Evolutionary conservation across 2,113 vertebrate species (phyloP).

Genomic region (Tenebrosternarchus preto): DNA sequence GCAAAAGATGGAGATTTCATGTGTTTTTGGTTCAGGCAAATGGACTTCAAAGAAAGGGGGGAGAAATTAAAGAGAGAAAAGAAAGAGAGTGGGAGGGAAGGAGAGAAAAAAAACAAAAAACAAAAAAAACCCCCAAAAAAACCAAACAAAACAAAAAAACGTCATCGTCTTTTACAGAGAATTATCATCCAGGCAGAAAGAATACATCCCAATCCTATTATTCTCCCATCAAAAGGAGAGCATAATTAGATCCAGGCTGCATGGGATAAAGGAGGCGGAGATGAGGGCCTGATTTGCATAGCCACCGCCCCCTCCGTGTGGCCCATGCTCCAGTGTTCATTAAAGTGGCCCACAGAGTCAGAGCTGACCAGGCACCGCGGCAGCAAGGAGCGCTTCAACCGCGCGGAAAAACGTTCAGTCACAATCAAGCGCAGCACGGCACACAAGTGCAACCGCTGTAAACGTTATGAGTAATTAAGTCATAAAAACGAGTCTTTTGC

Average conservation of each 20-base stretch:
- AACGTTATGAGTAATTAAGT: constrained; percentile 72
- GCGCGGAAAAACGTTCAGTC: constrained; percentile 58
- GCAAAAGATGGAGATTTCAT: constrained; percentile 41
- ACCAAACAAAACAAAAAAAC: background rate
- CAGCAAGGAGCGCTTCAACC: constrained; percentile 18
- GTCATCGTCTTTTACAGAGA: constrained; percentile 43
- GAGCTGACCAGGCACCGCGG: constrained; percentile 53
- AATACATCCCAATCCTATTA: constrained; percentile 54
- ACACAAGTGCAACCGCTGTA: constrained; percentile 59
- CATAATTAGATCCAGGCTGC: constrained; percentile 42
- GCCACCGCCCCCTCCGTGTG: constrained; percentile 63
- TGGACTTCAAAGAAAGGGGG: constrained; percentile 16
- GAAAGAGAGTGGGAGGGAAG: background rate
- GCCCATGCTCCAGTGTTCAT: constrained; percentile 68
- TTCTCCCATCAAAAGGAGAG: constrained; percentile 47
- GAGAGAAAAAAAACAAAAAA: too few species aligned
- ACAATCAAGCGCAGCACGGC: constrained; percentile 67
- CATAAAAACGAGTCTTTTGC: constrained; percentile 69
- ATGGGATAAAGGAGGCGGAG: constrained; percentile 49
- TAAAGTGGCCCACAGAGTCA: constrained; percentile 65
- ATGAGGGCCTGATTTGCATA: constrained; percentile 70
- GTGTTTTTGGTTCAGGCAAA: constrained; percentile 41
- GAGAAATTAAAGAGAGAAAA: constrained; percentile 10
- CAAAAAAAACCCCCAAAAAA: too few species aligned
- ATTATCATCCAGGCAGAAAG: constrained; percentile 53